Evolutionary conservation across 2,797 vertebrate species (phyloP).

Genomic region (Kryptopterus vitreolus): DNA sequence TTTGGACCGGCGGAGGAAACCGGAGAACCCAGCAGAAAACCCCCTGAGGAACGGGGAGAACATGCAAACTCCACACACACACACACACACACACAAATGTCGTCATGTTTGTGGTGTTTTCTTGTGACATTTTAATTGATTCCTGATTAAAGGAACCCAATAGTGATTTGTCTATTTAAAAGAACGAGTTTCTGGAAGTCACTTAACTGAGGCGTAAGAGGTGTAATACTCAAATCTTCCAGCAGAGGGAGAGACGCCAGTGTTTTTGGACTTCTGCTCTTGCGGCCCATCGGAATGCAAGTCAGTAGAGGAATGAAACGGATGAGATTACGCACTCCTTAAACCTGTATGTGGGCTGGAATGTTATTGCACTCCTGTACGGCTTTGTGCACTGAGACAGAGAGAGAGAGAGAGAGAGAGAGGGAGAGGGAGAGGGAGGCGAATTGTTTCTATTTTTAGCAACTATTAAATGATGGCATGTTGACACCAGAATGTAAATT

Average conservation of each 20-base stretch:
- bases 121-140: too few species aligned
- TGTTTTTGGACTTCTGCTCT: constrained; percentile 8
- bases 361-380: constrained; percentile 25
- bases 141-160: too few species aligned
- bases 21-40: too few species aligned
- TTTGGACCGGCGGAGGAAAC: too few species aligned
- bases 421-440: too few species aligned
- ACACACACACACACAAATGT: too few species aligned
- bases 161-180: too few species aligned
- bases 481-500: not conserved
- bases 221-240: constrained; percentile 54
- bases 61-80: too few species aligned
- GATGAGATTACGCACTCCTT: constrained; percentile 24
- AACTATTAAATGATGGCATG: not conserved
- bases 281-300: constrained; percentile 22
- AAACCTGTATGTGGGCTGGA: constrained; percentile 25
- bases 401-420: not conserved
- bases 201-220: not conserved
- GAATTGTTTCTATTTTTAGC: constrained; percentile 8
- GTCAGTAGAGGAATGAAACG: constrained; percentile 22
- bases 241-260: constrained; percentile 69
- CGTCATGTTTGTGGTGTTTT: too few species aligned
- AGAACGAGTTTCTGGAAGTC: too few species aligned
- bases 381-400: constrained; percentile 17
- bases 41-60: too few species aligned